Base-by-base conservation (phyloP, 2,113 vertebrate genomes). In the Pomatorhinus ruficollis region DNA sequence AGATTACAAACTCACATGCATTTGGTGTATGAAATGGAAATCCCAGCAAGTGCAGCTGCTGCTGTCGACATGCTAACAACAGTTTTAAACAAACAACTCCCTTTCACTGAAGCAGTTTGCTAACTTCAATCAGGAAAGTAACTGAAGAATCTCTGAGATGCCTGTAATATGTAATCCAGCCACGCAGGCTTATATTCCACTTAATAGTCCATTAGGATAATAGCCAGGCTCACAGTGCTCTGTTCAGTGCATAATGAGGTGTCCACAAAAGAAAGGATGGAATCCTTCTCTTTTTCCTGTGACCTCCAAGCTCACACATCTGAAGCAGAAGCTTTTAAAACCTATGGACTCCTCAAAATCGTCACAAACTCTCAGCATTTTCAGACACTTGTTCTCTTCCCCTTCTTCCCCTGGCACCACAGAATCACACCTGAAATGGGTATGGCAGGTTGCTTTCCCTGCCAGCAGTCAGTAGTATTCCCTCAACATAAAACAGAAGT, bases 201-300 rank as follows among this genome's bases (percentile, higher is more conserved):
- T 95, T 96, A 95, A 75, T 92, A 96, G 91, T 96, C 95, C 96
- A 97, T 97, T 96, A 96, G 65, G 76, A 56, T 61, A 92, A 69
- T 30, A 83, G 44, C 20, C 44, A 82, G 31, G 21, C 72, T 90
- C 57, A 28, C 15, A 84, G 64, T 44, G 30, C 52, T 49, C 75
- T 83, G 56, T 68, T 70, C 69, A 39, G 37, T 15, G 76, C 65
- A 80, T 61, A 94, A 88, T 71, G 57, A 90, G 57, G 53, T 60
- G 60, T 52, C 49, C 31, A 60, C 3, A 8, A 95, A 90, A 94
- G 66, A 93, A 94, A 92, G 13, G 40, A 53, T 69, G 17, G 49
- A 94, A 93, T 78, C 54, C 9, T 64, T 47, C 28, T 81, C 56
- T 76, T 75, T 90, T 78, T 69, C 24, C 50, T 87, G 39, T 78